Base-by-base conservation (phyloP, 2,888 invertebrate genomes). In the Eupithecia insigniata region DNA sequence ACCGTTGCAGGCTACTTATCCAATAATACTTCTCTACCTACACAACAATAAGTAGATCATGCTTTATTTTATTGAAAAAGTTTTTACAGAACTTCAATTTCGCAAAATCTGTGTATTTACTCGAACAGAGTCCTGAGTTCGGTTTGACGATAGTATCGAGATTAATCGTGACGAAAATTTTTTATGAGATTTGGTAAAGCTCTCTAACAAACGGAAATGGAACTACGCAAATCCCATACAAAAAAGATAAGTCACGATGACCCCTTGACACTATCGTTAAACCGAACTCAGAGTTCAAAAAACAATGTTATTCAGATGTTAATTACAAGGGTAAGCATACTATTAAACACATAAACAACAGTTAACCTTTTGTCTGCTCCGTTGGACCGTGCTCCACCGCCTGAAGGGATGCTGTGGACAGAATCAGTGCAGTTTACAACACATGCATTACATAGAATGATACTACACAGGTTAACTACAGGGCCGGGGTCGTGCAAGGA, bases 341-440 rank as follows among this genome's bases (percentile, higher is more conserved):
- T 55, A 74, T 77, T 76, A 75, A 74, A 76, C 72, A 75, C 76
- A 82, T 62, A 70, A 80, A 78, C 60, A 81, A 78, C 73, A 80
- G 77, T 70, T 86, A 87, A 88, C 88, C 88, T 88, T 81, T 71
- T 68, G 43, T 73, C 69, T 64, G 78, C 26, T 79, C 78, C 80
- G 78, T 77, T 71, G 79, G 70, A 69, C 66, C 69, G 74, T 73
- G 74, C 68, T 74, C 75, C 78, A 66, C 75, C 76, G 67, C 26
- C 76, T 69, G 66, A 46, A 66, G 74, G 76, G 36, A 10, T 77
- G 84, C 89, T 90, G 90, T 80, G 85, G 83, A 89, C 86, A 89
- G 82, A 89, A 87, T 84, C 81, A 79, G 85, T 87, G 87, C 84
- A 84, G 80, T 79, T 85, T 84, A 86, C 78, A 85, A 83, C 79